These are phyloP conservation scores for Coregonus sp. DNA, from an alignment of 2,797 vertebrate genomes.

Conservation along the genomic window DNA sequence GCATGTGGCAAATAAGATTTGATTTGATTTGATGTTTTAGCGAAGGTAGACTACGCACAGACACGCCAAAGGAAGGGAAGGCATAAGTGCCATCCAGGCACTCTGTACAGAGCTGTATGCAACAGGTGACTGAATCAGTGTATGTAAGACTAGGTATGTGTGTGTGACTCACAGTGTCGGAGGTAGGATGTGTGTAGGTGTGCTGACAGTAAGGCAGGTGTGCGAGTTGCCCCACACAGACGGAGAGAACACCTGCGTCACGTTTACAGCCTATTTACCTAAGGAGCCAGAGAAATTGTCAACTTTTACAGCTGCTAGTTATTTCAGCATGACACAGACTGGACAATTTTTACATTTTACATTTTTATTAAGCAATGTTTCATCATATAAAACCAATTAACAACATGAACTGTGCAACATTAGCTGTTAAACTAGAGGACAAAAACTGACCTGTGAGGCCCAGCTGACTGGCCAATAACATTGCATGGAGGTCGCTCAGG, in stretches of 20 bases:
- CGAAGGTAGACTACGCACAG: not conserved
- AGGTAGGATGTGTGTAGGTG: constrained; percentile 65
- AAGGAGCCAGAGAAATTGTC: not conserved
- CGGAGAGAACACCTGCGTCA: constrained; percentile 53
- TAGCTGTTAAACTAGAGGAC: not conserved
- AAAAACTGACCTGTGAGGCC: constrained; percentile 67
- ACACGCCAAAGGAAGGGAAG: not conserved
- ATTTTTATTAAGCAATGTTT: not conserved
- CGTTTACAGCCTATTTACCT: constrained; percentile 53
- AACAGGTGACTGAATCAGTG: not conserved
- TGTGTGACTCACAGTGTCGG: constrained; percentile 64
- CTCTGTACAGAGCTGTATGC: not conserved
- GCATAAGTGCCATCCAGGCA: not conserved
- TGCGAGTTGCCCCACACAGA: constrained; percentile 52
- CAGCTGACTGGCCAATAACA: constrained; percentile 65
- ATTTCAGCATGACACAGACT: not conserved
- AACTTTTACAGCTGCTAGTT: not conserved
- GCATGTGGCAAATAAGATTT: no score
- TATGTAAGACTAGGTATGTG: not conserved
- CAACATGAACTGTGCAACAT: not conserved
- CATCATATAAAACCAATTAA: not conserved
- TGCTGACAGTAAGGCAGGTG: constrained; percentile 73
- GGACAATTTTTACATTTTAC: not conserved
- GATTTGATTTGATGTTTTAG: no score
- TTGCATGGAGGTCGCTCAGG: constrained; percentile 36